These are phyloP conservation scores for Monochamus saltuarius DNA, from an alignment of 1,140 invertebrate genomes.

Conservation along the genomic window DNA sequence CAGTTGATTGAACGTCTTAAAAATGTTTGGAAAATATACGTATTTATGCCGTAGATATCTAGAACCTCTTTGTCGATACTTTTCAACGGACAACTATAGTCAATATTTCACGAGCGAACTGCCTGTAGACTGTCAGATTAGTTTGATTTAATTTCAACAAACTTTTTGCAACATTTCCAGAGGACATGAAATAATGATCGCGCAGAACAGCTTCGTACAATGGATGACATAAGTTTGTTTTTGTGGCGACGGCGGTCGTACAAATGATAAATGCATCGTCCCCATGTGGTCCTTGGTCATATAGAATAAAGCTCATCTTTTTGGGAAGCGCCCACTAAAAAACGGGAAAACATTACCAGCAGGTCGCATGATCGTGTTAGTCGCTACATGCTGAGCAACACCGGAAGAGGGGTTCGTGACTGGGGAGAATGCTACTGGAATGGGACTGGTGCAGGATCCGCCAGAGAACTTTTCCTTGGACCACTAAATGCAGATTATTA, in stretches of 20 bases:
- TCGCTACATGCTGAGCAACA: constrained; percentile 34
- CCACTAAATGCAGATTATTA: too few species aligned
- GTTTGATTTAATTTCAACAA: too few species aligned
- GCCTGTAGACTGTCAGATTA: too few species aligned
- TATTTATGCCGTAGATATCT: too few species aligned
- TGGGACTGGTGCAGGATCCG: neutral
- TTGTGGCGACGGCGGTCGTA: constrained; percentile 13
- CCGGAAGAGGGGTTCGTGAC: constrained; percentile 37
- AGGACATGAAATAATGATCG: too few species aligned
- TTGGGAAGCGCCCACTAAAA: constrained; percentile 42
- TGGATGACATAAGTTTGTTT: constrained; percentile 31
- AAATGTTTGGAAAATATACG: too few species aligned
- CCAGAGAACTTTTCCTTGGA: too few species aligned
- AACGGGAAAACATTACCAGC: constrained; percentile 50
- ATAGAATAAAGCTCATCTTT: constrained; percentile 43
- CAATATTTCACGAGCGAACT: too few species aligned
- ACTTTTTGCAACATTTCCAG: too few species aligned
- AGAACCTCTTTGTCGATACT: too few species aligned
- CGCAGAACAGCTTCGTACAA: constrained; percentile 7
- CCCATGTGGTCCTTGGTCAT: constrained; percentile 44
- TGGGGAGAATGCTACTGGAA: neutral
- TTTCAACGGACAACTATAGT: too few species aligned
- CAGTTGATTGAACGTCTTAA: too few species aligned
- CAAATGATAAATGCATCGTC: constrained; percentile 45
- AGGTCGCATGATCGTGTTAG: constrained; percentile 49